phyloP scores from a whole-genome alignment of 2,888 invertebrate genomes.

The Atherix ibis region DNA sequence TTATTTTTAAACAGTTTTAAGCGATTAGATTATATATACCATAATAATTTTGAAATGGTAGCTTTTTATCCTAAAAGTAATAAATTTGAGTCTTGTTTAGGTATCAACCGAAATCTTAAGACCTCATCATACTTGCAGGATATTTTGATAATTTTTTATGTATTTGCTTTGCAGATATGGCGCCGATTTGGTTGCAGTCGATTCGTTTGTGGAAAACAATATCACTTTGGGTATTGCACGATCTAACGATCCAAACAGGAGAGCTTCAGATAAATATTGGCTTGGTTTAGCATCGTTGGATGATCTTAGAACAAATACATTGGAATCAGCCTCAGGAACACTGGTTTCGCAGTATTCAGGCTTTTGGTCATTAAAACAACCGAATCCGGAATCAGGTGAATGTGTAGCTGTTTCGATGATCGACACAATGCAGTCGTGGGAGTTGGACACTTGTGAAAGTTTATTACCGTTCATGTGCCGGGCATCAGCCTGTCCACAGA shows the following conservation, averaged over 20 bases:
- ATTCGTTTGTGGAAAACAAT: conserved; percentile 82
- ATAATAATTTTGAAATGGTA: too few relatives aligned
- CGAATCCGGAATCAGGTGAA: conserved; percentile 73
- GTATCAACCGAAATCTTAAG: too few relatives aligned
- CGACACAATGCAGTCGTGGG: conserved; percentile 71
- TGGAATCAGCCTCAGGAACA: conserved; percentile 82
- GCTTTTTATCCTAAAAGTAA: too few relatives aligned
- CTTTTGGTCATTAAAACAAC: conserved; percentile 85
- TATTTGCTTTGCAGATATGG: conserved; percentile 77
- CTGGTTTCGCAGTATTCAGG: conserved; percentile 86
- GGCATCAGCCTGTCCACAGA: conserved; percentile 75
- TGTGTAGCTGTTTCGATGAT: conserved; percentile 65
- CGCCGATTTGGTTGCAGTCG: conserved; percentile 83
- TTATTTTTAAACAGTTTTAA: too few relatives aligned
- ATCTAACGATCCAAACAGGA: conserved; percentile 43
- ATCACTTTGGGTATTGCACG: conserved; percentile 69
- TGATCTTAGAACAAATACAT: conserved; percentile 83
- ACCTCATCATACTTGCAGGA: too few relatives aligned
- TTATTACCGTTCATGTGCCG: conserved; percentile 89
- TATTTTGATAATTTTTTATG: too few relatives aligned
- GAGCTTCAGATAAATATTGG: conserved; percentile 68
- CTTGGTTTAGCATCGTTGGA: conserved; percentile 79
- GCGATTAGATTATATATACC: too few relatives aligned
- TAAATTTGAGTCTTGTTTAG: too few relatives aligned
- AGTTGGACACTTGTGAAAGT: conserved; percentile 85